Conservation (phyloP, 2,113 vertebrate genomes). For the Okapia johnstoni region DNA sequence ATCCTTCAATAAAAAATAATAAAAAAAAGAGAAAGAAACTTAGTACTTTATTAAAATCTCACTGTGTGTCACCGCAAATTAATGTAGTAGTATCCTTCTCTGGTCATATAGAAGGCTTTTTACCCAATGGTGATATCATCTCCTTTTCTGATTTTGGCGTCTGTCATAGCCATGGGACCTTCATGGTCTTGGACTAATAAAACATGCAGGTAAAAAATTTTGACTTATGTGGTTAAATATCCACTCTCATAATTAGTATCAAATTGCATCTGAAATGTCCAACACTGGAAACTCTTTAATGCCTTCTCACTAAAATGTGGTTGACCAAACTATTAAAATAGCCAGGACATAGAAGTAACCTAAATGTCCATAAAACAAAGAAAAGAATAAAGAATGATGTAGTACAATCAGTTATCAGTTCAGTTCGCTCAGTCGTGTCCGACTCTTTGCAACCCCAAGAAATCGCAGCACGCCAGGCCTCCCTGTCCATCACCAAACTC, state of each 20-base stretch:
- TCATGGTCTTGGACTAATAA: not conserved
- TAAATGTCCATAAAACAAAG: not conserved
- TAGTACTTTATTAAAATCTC: not conserved
- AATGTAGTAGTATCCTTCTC: not conserved
- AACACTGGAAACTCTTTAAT: too few species aligned
- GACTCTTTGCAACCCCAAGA: too few species aligned
- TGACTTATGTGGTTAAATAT: not conserved
- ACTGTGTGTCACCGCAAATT: not conserved
- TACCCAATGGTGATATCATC: not conserved
- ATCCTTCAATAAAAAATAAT: not conserved
- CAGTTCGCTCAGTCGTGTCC: too few species aligned
- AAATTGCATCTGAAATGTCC: slow-evolving; percentile 27
- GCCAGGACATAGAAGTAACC: not conserved
- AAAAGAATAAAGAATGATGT: not conserved
- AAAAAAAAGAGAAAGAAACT: not conserved
- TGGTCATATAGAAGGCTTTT: not conserved
- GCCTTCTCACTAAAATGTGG: not conserved
- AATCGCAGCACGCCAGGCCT: too few species aligned
- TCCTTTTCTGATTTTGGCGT: not conserved
- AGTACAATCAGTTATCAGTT: too few species aligned
- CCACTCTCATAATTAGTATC: not conserved
- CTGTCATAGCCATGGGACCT: not conserved
- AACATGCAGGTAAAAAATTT: not conserved
- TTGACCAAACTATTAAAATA: not conserved
- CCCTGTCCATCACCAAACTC: too few species aligned